Percentiles rank a stretch among this genome's conserved stretches.
Evolutionary conservation across 2,888 invertebrate genomes (phyloP).

Genomic region (Incurvaria masculella): DNA sequence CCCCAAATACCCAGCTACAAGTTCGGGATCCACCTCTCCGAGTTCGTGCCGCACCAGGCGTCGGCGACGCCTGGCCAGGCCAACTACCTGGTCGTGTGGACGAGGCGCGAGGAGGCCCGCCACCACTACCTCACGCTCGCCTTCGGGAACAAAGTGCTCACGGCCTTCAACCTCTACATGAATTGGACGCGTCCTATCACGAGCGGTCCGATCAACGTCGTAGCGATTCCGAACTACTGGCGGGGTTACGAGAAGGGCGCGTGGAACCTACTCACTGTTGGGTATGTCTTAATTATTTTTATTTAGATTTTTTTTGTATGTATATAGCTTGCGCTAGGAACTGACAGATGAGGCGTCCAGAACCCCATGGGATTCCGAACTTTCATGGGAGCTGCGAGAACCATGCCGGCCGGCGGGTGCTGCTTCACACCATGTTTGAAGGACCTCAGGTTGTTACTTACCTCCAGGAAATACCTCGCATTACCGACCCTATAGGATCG

Average conservation of each 20-base stretch:
- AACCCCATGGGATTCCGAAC: too few species aligned
- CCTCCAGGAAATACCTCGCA: too few species aligned
- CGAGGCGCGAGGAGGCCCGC: constrained; percentile 25
- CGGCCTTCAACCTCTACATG: constrained; percentile 34
- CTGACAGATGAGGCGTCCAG: too few species aligned
- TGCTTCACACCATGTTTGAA: too few species aligned
- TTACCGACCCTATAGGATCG: too few species aligned
- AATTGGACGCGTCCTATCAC: constrained; percentile 27
- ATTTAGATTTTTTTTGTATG: too few species aligned
- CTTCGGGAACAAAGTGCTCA: constrained; percentile 33
- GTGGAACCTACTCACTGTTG: constrained; percentile 44
- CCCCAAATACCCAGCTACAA: constrained; percentile 40
- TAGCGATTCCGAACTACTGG: constrained; percentile 32
- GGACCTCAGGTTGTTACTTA: too few species aligned
- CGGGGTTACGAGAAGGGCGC: constrained; percentile 39
- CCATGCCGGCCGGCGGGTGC: too few species aligned
- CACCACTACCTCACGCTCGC: constrained; percentile 31
- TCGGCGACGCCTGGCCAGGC: constrained; percentile 23
- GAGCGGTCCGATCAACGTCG: constrained; percentile 38
- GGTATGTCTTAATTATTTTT: constrained; percentile 25
- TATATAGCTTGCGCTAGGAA: too few species aligned
- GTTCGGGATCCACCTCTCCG: constrained; percentile 39
- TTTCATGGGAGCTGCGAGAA: too few species aligned
- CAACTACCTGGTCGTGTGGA: constrained; percentile 38
- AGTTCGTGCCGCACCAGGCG: constrained; percentile 23